Conservation (phyloP, 1,140 invertebrate species). For the Heliothis virescens region DNA sequence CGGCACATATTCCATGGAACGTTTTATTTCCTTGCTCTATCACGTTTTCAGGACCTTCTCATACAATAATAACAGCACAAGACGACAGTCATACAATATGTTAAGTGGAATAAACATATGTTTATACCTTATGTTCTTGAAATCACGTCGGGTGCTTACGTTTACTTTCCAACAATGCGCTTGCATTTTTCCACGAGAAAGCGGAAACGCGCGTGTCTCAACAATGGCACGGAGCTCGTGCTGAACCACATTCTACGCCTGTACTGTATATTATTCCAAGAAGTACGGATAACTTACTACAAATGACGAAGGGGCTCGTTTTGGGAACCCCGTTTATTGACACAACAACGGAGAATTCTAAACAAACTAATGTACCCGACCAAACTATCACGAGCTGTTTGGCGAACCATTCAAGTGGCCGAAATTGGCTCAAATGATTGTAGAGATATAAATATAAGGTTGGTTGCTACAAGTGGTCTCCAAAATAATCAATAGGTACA, state of each 20-base stretch:
- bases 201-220: conserved; percentile 82
- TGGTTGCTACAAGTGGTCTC: conserved; percentile 1
- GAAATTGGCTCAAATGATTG: conserved; percentile 8
- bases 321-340: conserved; percentile 43
- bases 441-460: not conserved
- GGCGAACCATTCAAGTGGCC: not conserved
- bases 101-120: conserved; percentile 37
- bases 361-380: conserved; percentile 19
- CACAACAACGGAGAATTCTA: conserved; percentile 45
- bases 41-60: conserved; percentile 11
- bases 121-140: conserved; percentile 71
- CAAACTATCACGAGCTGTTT: not conserved
- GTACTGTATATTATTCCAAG: conserved; percentile 81
- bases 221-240: conserved; percentile 78
- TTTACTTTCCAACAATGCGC: conserved; percentile 82
- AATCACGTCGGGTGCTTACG: conserved; percentile 67
- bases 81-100: conserved; percentile 4
- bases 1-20: conserved; percentile 24
- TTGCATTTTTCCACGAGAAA: conserved; percentile 85
- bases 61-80: conserved; percentile 9
- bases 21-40: conserved; percentile 14
- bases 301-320: conserved; percentile 43
- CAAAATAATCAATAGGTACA: conserved; percentile 11
- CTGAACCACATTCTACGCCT: conserved; percentile 75
- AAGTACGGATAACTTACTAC: conserved; percentile 59